phyloP scores from a whole-genome alignment of 2,113 vertebrate genomes.

The Amphilophus citrinellus region DNA sequence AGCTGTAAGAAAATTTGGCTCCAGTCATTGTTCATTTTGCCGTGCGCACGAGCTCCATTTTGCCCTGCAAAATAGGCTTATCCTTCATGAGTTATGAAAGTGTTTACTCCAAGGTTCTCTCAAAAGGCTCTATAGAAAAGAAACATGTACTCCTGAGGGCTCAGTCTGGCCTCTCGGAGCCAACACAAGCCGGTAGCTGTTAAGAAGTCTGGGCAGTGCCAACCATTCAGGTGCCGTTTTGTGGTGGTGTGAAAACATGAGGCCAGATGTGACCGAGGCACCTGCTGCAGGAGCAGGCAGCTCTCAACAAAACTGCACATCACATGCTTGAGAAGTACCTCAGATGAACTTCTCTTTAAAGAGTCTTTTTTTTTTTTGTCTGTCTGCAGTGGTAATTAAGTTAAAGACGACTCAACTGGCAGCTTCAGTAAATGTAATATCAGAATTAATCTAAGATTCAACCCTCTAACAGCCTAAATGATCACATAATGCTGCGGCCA shows the following conservation, averaged over 20 bases:
- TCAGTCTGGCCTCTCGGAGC: conserved; percentile 43
- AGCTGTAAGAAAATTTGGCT: neutral
- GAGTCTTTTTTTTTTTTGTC: neutral
- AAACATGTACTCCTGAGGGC: conserved; percentile 30
- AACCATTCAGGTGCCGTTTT: conserved; percentile 49
- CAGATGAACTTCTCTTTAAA: conserved; percentile 27
- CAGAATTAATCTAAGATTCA: neutral
- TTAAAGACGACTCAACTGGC: neutral
- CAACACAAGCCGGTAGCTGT: conserved; percentile 55
- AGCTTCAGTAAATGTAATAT: neutral
- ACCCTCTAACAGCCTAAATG: neutral
- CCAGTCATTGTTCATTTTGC: conserved; percentile 26
- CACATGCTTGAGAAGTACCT: conserved; percentile 28
- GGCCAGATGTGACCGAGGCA: conserved; percentile 63
- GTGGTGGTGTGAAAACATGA: conserved; percentile 33
- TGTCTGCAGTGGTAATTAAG: neutral
- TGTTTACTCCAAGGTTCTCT: conserved; percentile 46
- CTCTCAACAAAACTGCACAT: conserved; percentile 16
- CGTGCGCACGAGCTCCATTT: neutral
- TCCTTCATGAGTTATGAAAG: conserved; percentile 38
- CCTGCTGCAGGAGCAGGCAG: conserved; percentile 47
- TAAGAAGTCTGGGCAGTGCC: conserved; percentile 41
- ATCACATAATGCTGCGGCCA: neutral
- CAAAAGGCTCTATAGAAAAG: conserved; percentile 40
- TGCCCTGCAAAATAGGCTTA: conserved; percentile 5